A percentile compares a stretch with the other conserved stretches of the same genome.
Conservation (phyloP, 2,888 invertebrate species). For the Orthosia gracilis region DNA sequence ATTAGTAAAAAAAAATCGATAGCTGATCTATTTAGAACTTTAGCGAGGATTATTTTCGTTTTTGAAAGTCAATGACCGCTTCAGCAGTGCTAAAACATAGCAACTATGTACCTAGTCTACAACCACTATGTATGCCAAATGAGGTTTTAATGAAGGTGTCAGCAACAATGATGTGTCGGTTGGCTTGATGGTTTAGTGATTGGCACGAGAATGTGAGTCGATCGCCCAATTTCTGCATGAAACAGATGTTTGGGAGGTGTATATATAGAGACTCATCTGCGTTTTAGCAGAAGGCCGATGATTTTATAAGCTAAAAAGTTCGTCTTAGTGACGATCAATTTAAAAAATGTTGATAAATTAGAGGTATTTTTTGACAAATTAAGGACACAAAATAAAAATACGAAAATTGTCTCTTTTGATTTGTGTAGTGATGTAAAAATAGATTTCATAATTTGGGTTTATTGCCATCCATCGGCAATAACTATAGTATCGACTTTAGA, state of each 20-base stretch:
- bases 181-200: neutral
- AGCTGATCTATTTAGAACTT: neutral
- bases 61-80: neutral
- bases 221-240: neutral
- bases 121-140: slow-evolving; percentile 9
- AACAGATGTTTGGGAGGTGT: neutral
- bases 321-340: no score
- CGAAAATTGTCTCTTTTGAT: no score
- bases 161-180: slow-evolving; percentile 3
- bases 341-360: no score
- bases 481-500: no score
- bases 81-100: neutral
- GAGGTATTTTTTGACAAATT: no score
- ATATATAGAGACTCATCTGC: neutral
- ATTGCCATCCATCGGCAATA: no score
- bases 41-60: neutral
- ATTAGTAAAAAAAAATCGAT: no score
- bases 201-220: neutral
- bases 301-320: neutral
- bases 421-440: no score
- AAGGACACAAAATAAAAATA: no score
- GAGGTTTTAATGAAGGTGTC: slow-evolving; percentile 38
- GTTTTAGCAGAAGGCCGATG: neutral
- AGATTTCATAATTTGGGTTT: no score
- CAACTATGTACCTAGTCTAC: neutral